These are phyloP conservation scores for Papilio glaucus DNA, from an alignment of 1,140 invertebrate genomes.

Conservation along the genomic window DNA sequence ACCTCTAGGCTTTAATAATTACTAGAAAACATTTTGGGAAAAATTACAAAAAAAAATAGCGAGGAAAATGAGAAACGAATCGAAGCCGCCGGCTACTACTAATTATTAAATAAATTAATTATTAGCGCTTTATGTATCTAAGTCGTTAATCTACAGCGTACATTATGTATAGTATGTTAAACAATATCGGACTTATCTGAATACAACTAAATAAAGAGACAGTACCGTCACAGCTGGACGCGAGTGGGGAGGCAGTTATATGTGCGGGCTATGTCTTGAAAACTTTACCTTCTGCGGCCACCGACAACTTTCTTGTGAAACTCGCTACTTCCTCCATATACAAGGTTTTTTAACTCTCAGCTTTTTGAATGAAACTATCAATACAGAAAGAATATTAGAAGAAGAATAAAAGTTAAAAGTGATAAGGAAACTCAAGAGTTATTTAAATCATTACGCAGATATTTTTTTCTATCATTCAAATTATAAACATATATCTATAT, in stretches of 20 bases:
- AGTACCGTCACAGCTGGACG: slow-evolving; percentile 23
- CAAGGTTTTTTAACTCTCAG: slow-evolving; percentile 45
- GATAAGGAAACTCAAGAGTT: not conserved
- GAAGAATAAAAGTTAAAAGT: not conserved
- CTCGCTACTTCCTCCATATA: slow-evolving; percentile 45
- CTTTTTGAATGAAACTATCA: slow-evolving; percentile 42
- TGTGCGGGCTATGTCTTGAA: slow-evolving; percentile 34
- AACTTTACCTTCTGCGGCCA: slow-evolving; percentile 39
- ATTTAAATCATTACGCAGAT: not conserved
- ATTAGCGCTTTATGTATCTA: not conserved
- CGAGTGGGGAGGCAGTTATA: slow-evolving; percentile 1
- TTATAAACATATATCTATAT: too few species aligned
- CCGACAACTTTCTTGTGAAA: slow-evolving; percentile 48
- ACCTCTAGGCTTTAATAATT: too few species aligned
- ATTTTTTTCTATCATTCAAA: too few species aligned
- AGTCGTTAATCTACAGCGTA: not conserved
- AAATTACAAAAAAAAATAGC: too few species aligned
- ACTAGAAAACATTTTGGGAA: too few species aligned
- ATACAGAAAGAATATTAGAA: not conserved
- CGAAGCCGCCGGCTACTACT: too few species aligned
- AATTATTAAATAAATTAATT: too few species aligned
- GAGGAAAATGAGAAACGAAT: too few species aligned
- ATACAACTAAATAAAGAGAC: slow-evolving; percentile 8
- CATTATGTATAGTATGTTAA: not conserved
- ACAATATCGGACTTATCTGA: slow-evolving; percentile 2